A percentile compares a stretch with the other conserved stretches of the same genome.
phyloP scores from a whole-genome alignment of 1,140 invertebrate species.

The Drosophila paulistorum region DNA sequence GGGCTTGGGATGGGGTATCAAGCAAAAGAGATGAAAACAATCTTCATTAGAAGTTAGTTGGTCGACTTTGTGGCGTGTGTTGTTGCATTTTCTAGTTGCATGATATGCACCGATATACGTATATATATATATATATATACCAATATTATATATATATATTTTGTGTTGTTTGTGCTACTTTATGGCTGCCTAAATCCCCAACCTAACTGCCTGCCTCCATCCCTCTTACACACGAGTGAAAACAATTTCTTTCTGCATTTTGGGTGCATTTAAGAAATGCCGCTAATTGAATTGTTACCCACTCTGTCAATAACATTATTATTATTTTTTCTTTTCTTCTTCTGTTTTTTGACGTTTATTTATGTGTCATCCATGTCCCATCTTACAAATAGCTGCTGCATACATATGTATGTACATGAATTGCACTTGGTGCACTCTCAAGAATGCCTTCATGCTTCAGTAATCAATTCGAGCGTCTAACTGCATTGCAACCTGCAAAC shows the following conservation, averaged over 20 bases:
- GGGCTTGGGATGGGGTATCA: neutral
- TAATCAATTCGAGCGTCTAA: slow-evolving; percentile 70
- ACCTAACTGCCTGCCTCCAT: neutral
- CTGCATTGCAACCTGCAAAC: slow-evolving; percentile 57
- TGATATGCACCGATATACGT: slow-evolving; percentile 52
- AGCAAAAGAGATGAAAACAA: slow-evolving; percentile 41
- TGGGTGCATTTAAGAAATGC: slow-evolving; percentile 23
- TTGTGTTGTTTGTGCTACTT: slow-evolving; percentile 63
- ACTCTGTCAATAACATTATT: slow-evolving; percentile 14
- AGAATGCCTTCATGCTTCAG: slow-evolving; percentile 50
- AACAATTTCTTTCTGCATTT: slow-evolving; percentile 45
- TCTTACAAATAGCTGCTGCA: neutral
- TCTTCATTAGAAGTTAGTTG: slow-evolving; percentile 46
- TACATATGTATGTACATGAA: neutral
- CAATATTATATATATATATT: slow-evolving; percentile 27
- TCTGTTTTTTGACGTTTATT: neutral
- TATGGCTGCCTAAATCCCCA: slow-evolving; percentile 53
- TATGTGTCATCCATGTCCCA: slow-evolving; percentile 9
- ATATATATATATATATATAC: slow-evolving; percentile 39
- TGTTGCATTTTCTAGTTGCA: slow-evolving; percentile 62
- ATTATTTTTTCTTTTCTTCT: neutral
- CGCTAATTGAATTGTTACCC: slow-evolving; percentile 19
- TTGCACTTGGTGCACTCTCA: slow-evolving; percentile 12
- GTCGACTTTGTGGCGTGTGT: slow-evolving; percentile 45
- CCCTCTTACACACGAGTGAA: slow-evolving; percentile 59